Evolutionary conservation across 2,113 vertebrate genomes (phyloP).

Genomic region (Bufo gargarizans): DNA sequence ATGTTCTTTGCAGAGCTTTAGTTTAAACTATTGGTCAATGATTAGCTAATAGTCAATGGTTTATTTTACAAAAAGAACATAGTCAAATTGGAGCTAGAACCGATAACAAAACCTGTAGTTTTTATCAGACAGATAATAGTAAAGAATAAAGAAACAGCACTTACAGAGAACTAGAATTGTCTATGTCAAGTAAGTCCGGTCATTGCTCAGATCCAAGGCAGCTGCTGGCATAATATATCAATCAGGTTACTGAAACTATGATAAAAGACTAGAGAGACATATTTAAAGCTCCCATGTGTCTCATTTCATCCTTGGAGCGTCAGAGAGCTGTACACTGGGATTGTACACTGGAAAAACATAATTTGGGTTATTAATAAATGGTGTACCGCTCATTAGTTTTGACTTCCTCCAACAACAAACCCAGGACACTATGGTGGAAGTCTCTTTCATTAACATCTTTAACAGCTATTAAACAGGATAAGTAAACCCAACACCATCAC

Average conservation of each 20-base stretch:
- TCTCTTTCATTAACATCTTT: too few species aligned
- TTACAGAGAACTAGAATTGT: background rate
- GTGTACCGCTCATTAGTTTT: too few species aligned
- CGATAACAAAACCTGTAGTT: background rate
- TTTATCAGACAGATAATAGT: background rate
- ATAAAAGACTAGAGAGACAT: background rate
- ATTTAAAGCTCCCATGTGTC: conserved; percentile 15
- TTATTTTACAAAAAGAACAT: background rate
- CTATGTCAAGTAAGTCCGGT: background rate
- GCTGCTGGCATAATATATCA: conserved; percentile 11
- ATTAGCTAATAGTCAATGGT: background rate
- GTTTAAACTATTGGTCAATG: background rate
- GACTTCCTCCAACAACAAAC: too few species aligned
- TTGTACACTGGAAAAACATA: background rate
- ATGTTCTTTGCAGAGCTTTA: background rate
- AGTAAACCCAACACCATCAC: too few species aligned
- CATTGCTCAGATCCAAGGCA: background rate
- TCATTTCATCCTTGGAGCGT: background rate
- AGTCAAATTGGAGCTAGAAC: background rate
- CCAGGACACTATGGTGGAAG: too few species aligned
- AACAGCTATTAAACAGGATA: too few species aligned
- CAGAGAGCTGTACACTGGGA: background rate
- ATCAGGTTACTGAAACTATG: background rate
- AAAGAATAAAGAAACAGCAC: background rate
- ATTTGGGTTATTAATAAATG: background rate